phyloP scores from a whole-genome alignment of 2,797 vertebrate species.

The Selene dorsalis region DNA sequence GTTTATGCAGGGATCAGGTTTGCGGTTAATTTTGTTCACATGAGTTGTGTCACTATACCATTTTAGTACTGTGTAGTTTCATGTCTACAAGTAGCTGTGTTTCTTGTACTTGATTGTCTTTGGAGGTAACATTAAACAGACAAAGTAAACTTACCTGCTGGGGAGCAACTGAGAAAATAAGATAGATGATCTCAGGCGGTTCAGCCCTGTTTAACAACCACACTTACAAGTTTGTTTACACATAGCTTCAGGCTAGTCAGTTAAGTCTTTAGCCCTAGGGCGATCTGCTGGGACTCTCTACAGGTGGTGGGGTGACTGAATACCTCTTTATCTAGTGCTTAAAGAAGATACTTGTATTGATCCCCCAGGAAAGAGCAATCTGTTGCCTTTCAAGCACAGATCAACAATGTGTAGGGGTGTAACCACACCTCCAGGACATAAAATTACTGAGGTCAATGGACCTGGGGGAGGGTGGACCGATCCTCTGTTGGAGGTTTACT shows the following conservation, averaged over 20 bases:
- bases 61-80: background rate
- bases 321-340: background rate
- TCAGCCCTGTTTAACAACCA: slow-evolving; percentile 3
- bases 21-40: background rate
- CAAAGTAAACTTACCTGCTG: background rate
- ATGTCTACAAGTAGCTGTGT: background rate
- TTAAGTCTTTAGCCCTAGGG: slow-evolving; percentile 1
- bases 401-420: background rate
- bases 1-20: background rate
- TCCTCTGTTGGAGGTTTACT: background rate
- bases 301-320: background rate
- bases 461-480: background rate
- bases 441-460: slow-evolving; percentile 10
- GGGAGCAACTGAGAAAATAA: background rate
- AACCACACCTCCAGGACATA: background rate
- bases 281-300: background rate
- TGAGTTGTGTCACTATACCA: background rate
- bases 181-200: background rate
- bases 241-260: background rate
- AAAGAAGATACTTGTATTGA: slow-evolving; percentile 7
- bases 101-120: background rate
- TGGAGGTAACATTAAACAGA: background rate
- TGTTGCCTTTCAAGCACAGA: background rate
- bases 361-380: background rate
- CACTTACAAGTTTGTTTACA: background rate